Evolutionary conservation across 2,888 invertebrate genomes (phyloP).

Genomic region (Rotaria sp.): DNA sequence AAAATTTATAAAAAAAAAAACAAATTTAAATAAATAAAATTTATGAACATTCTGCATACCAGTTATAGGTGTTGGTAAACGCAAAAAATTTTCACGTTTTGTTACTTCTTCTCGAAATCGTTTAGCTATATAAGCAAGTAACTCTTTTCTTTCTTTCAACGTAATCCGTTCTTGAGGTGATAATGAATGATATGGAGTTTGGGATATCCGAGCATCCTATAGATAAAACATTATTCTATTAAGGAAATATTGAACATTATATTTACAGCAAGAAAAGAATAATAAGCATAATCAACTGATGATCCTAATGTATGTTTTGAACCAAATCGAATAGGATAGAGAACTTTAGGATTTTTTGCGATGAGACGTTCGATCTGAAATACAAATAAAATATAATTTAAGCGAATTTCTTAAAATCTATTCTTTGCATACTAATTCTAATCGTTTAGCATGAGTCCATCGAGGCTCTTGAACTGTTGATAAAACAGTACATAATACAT

Average conservation of each 20-base stretch:
- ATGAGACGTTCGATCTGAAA: slow-evolving; percentile 52
- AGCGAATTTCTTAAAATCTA: not conserved
- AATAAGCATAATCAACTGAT: slow-evolving; percentile 54
- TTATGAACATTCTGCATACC: not conserved
- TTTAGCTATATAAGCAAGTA: slow-evolving; percentile 48
- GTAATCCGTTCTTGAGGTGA: slow-evolving; percentile 52
- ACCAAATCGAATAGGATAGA: slow-evolving; percentile 51
- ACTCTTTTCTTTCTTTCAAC: slow-evolving; percentile 49
- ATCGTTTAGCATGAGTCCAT: slow-evolving; percentile 46
- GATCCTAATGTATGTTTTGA: slow-evolving; percentile 52
- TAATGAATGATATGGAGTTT: slow-evolving; percentile 55
- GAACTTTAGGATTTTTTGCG: slow-evolving; percentile 49
- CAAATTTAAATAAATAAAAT: not conserved
- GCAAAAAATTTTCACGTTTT: slow-evolving; percentile 44
- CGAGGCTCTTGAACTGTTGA: slow-evolving; percentile 51
- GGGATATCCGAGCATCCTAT: slow-evolving; percentile 53
- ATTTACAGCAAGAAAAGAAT: slow-evolving; percentile 52
- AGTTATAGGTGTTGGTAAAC: not conserved
- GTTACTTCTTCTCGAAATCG: slow-evolving; percentile 47
- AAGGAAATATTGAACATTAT: not conserved
- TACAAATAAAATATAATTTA: not conserved
- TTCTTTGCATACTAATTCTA: slow-evolving; percentile 47
- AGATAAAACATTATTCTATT: not conserved
- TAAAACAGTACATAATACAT: slow-evolving; percentile 52
- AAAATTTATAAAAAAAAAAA: not conserved